Evolutionary conservation across 2,797 vertebrate genomes (phyloP).

Genomic region (Manis pentadactyla): DNA sequence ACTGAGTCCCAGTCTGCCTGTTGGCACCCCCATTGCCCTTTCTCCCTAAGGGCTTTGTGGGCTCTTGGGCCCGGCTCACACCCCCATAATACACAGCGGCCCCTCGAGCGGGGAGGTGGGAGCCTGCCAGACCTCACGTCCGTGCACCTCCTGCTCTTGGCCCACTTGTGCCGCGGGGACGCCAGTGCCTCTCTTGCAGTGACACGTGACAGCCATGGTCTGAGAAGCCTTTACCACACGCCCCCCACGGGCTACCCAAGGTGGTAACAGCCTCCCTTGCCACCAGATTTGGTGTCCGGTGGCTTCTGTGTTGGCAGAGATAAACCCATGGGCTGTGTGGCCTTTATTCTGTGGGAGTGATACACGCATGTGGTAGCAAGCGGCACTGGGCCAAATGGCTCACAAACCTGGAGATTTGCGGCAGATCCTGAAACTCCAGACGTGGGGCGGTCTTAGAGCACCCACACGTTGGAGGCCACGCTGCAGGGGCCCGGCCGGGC

Average conservation of each 20-base stretch:
- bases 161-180: neutral
- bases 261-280: neutral
- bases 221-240: neutral
- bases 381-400: neutral
- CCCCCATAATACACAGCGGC: accelerated
- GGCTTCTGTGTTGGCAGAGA: neutral
- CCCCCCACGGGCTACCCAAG: neutral
- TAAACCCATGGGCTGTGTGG: neutral
- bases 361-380: neutral
- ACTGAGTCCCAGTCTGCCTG: accelerated
- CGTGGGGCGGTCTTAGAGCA: neutral
- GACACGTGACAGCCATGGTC: neutral
- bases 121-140: neutral
- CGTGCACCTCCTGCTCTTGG: neutral
- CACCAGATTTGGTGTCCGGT: neutral
- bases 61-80: neutral
- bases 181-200: neutral
- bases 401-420: neutral
- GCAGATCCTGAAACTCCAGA: neutral
- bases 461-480: neutral
- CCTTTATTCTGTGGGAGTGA: neutral
- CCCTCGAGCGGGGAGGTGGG: neutral
- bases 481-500: too few species aligned
- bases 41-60: neutral
- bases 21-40: neutral